A percentile compares a stretch with the other conserved stretches of the same genome.
phyloP scores from a whole-genome alignment of 2,888 invertebrate species.

The Nomada ruficornis region DNA sequence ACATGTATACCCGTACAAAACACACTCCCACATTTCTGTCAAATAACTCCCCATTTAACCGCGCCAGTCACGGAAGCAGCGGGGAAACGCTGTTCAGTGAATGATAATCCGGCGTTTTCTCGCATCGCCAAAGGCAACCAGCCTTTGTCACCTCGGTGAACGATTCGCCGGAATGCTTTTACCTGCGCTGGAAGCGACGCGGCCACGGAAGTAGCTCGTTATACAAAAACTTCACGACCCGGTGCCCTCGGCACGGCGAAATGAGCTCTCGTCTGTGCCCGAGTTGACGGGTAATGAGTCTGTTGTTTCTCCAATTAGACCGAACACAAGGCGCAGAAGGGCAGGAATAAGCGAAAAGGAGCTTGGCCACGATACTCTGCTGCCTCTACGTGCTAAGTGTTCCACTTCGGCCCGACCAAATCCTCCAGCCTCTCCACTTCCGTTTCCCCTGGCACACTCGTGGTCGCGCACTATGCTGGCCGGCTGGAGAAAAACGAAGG shows the following conservation, averaged over 20 bases:
- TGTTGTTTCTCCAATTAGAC: slow-evolving; percentile 78
- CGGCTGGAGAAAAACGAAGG: slow-evolving; percentile 1
- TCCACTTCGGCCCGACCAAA: slow-evolving; percentile 58
- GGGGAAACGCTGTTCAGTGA: background rate
- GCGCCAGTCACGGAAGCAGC: background rate
- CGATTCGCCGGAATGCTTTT: slow-evolving; percentile 37
- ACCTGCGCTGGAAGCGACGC: background rate
- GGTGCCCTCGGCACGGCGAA: slow-evolving; percentile 68
- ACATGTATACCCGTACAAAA: no score
- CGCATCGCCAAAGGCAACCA: slow-evolving; percentile 14
- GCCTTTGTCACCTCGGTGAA: slow-evolving; percentile 27
- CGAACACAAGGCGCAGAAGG: slow-evolving; percentile 60
- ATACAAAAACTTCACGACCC: slow-evolving; percentile 76
- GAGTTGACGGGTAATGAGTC: slow-evolving; percentile 76
- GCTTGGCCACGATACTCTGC: slow-evolving; percentile 50
- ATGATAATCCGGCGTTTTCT: slow-evolving; percentile 18
- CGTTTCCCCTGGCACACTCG: background rate
- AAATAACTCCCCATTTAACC: background rate
- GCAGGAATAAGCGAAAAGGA: slow-evolving; percentile 51
- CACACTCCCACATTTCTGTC: background rate
- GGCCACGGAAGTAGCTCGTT: slow-evolving; percentile 75
- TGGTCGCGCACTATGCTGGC: slow-evolving; percentile 31
- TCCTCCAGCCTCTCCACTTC: slow-evolving; percentile 46
- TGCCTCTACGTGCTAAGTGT: slow-evolving; percentile 59
- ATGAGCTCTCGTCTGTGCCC: slow-evolving; percentile 70